Evolutionary conservation across 2,888 invertebrate species (phyloP).

Genomic region (Sericinus montela): DNA sequence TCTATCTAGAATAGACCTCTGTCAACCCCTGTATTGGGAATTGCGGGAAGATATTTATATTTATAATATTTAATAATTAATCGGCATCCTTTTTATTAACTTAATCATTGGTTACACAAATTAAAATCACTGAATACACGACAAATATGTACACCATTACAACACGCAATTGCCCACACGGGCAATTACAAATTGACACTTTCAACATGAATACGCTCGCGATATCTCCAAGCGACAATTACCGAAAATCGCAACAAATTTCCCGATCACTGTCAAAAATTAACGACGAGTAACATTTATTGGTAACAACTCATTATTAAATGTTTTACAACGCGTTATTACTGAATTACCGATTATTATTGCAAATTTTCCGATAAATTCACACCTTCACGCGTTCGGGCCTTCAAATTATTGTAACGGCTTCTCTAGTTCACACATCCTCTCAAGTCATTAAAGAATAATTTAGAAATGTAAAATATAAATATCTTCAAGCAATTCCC

Average conservation of each 20-base stretch:
- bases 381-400: slow-evolving; percentile 25
- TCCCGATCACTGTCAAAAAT: slow-evolving; percentile 31
- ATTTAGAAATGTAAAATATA: too few species aligned
- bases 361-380: slow-evolving; percentile 13
- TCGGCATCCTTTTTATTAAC: too few species aligned
- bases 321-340: slow-evolving; percentile 25
- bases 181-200: slow-evolving; percentile 4
- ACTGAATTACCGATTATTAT: slow-evolving; percentile 19
- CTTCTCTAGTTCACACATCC: background rate
- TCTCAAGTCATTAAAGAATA: too few species aligned
- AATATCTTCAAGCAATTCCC: too few species aligned
- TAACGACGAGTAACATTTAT: slow-evolving; percentile 12
- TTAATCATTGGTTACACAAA: too few species aligned
- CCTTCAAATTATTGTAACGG: slow-evolving; percentile 29
- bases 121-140: too few species aligned
- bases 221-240: background rate
- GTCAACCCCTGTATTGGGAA: too few species aligned
- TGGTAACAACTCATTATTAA: slow-evolving; percentile 22
- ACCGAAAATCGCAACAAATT: slow-evolving; percentile 26
- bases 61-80: too few species aligned
- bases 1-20: too few species aligned
- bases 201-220: background rate
- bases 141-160: background rate
- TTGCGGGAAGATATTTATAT: too few species aligned
- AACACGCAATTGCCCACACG: background rate